Conservation (phyloP, 2,113 vertebrate genomes). For the Trematocara stigmaticum region DNA sequence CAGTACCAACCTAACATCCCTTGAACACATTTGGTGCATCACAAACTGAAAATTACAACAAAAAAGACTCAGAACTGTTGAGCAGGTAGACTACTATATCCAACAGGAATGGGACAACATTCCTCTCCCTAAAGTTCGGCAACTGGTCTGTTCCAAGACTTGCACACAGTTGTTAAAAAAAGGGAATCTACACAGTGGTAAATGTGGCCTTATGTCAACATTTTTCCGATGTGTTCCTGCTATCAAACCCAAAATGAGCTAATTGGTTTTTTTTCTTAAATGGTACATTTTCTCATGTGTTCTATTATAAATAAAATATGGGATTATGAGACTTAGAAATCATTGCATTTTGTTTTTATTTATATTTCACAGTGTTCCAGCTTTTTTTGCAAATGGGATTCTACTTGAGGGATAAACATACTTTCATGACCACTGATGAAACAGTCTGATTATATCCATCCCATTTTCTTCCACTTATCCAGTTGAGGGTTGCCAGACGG, state of each 20-base stretch:
- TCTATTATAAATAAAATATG: background rate
- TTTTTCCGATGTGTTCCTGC: background rate
- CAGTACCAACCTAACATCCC: background rate
- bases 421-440: background rate
- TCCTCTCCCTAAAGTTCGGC: background rate
- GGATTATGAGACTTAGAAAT: background rate
- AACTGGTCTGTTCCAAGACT: background rate
- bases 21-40: background rate
- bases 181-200: background rate
- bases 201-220: background rate
- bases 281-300: background rate
- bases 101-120: background rate
- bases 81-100: background rate
- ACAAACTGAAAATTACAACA: rapidly evolving
- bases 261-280: background rate
- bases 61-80: background rate
- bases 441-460: background rate
- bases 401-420: background rate
- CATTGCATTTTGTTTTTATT: background rate
- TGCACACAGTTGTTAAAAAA: background rate
- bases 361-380: background rate
- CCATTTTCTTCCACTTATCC: background rate
- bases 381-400: background rate
- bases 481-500: rapidly evolving
- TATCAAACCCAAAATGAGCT: background rate